Evolutionary conservation across 2,797 vertebrate genomes (phyloP), one percentile per base, ranked within the genome.

Genomic region (Poeciliopsis paucimaculata): DNA sequence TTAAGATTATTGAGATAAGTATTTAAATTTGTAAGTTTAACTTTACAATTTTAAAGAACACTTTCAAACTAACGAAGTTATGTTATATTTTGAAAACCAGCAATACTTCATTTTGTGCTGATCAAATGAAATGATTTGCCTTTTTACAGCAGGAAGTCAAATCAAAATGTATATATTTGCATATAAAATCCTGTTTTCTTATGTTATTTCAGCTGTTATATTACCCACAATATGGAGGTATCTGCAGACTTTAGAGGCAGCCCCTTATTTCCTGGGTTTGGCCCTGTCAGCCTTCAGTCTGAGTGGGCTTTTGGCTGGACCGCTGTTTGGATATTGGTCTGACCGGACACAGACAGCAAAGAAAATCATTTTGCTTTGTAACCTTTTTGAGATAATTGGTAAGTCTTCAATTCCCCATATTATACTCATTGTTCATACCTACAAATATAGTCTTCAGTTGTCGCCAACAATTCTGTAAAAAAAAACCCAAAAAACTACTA

Each of bases 141-240:
- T 68, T 68, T 15, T 1, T 13, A 39, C 11, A 23, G 12, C 3
- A 26, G 10, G 43, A 26, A 26, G 8, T 36, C 2, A 3, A 10
- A 66, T 20, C 18, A 16, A 45, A 51, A 51, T 51, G 49, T 51
- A 23, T 23, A 8, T 0, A 9, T 36, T n/a, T 45, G 39, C 3
- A 49, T 72, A 18, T 31, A 20, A 5, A 41, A 34, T 26, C 64
- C 3, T 41, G 2, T 39, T 78, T 20, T 1, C 47, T 43, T 81
- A 1, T 91, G n/a, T 79, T 20, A 86, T 72, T 62, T 13, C 87
- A 97, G 97, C 97, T 80, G 97, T 97, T 73, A 97, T 97, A 84
- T 90, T 97, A 68, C 97, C 97, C 18, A 97, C 97, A 1, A 95
- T 97, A 90, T 97, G 97, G 96, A 92, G 82, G 55, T 97, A 97